These are phyloP conservation scores for Tachyglossus aculeatus DNA, from an alignment of 2,797 vertebrate species.

Conservation along the genomic window DNA sequence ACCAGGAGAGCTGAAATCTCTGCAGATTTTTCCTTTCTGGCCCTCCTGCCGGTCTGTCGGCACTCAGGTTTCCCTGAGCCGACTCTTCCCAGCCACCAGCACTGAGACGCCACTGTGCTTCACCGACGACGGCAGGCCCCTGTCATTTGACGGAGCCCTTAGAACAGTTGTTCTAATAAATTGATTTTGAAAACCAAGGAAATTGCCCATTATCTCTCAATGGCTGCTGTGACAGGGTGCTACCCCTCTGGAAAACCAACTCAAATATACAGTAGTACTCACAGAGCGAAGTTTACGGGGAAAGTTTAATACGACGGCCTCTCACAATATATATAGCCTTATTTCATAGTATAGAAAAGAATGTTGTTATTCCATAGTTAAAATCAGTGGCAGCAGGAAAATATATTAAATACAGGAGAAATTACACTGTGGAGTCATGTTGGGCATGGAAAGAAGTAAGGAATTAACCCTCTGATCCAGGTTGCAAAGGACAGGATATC, in stretches of 20 bases:
- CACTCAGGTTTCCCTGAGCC: too few relatives aligned
- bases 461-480: background rate
- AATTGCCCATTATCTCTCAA: background rate
- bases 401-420: background rate
- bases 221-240: background rate
- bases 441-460: background rate
- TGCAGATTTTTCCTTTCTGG: too few relatives aligned
- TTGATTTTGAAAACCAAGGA: background rate
- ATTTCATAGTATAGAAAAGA: background rate
- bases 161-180: conserved; percentile 18
- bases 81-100: too few relatives aligned
- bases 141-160: background rate
- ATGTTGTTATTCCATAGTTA: conserved; percentile 18
- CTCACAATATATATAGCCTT: background rate
- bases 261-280: background rate
- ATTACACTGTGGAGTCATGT: too few relatives aligned
- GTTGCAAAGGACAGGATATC: background rate
- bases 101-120: too few relatives aligned
- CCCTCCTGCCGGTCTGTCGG: too few relatives aligned
- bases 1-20: too few relatives aligned
- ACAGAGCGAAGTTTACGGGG: background rate
- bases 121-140: too few relatives aligned
- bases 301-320: background rate
- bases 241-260: background rate
- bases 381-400: background rate